These are phyloP conservation scores for Pangasius larnaudii DNA, from an alignment of 2,797 vertebrate species.

Conservation along the genomic window DNA sequence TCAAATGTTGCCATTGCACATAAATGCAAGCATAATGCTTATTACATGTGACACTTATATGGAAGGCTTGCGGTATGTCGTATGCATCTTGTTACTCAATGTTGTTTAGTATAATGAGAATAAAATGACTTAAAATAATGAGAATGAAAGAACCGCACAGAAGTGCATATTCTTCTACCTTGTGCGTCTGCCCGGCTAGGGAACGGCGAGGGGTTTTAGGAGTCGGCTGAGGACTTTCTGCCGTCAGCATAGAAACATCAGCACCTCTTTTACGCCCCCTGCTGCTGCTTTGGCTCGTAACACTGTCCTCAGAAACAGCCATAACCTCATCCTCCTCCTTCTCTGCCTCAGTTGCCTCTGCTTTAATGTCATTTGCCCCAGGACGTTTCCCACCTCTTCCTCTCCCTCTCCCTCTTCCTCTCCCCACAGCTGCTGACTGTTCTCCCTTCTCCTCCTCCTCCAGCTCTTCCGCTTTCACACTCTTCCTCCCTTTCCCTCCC, in stretches of 20 bases:
- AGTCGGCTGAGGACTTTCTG: constrained; percentile 27
- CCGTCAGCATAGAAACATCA: constrained; percentile 10
- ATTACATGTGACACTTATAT: neutral
- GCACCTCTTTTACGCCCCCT: constrained; percentile 53
- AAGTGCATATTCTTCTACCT: constrained; percentile 37
- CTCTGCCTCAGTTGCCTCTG: neutral
- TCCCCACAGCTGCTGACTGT: constrained; percentile 20
- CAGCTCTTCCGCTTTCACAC: constrained; percentile 35
- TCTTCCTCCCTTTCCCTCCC: constrained; percentile 64
- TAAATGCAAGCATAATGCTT: neutral
- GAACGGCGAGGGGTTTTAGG: constrained; percentile 55
- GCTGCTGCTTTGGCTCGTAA: constrained; percentile 41
- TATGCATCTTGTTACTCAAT: neutral
- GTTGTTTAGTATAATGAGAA: neutral
- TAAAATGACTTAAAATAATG: neutral
- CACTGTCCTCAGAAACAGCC: neutral
- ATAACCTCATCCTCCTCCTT: neutral
- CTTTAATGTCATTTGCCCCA: neutral
- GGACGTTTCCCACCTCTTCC: constrained; percentile 38
- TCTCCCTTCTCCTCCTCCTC: constrained; percentile 45
- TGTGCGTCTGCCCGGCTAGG: constrained; percentile 36
- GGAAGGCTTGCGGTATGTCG: neutral
- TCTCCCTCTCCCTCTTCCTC: constrained; percentile 38
- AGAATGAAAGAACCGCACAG: neutral
- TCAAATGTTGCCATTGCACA: neutral